Base-by-base conservation (phyloP, 2,888 invertebrate genomes). In the Timema podura region DNA sequence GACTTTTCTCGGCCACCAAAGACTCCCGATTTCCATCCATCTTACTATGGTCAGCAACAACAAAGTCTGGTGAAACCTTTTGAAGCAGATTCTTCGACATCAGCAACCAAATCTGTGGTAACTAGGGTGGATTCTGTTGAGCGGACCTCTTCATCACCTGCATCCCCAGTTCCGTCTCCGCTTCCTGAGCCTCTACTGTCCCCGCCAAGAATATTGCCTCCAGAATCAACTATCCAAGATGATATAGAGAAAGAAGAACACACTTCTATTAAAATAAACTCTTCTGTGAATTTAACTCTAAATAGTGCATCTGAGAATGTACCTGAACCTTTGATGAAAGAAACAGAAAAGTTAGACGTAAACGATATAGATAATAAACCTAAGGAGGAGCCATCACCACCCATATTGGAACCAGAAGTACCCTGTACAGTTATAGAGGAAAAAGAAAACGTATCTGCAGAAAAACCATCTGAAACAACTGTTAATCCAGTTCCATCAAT, bases 1-100 rank as follows among this genome's bases (percentile, higher is more conserved):
- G 85, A 86, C 74, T 79, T 84, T 65, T 83, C 81, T 64, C 85
- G 80, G 76, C 85, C 82, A 70, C 86, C 82, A 74, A 88, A 84
- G 79, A 86, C 85, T 6, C 84, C 85, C 1, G 86, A 86, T 74
- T 81, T 84, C 73, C 83, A 85, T 78, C 83, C 82, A 76, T 86
- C 79, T 74, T 86, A 85, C 76, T 82, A 83, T 75, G 83, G 83
- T 59, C 79, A 71, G 13, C 68, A 71, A 15, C 48, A 47, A 7
- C 69, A 69, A 10, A 61, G 45, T n/a, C 47, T 45, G 5, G 30
- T 44, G 5, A 69, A 69, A 57, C 51, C 59, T n/a, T 69, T n/a
- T 66, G 69, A 66, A 3, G 30, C 65, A 6, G 66, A 66, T 9
- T 30, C 30, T 30, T 30, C 30, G 3, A 30, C 30, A 30, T 30